A percentile compares a stretch with the other conserved stretches of the same genome.
phyloP scores from a whole-genome alignment of 2,888 invertebrate species.

The Pelosia muscerda region DNA sequence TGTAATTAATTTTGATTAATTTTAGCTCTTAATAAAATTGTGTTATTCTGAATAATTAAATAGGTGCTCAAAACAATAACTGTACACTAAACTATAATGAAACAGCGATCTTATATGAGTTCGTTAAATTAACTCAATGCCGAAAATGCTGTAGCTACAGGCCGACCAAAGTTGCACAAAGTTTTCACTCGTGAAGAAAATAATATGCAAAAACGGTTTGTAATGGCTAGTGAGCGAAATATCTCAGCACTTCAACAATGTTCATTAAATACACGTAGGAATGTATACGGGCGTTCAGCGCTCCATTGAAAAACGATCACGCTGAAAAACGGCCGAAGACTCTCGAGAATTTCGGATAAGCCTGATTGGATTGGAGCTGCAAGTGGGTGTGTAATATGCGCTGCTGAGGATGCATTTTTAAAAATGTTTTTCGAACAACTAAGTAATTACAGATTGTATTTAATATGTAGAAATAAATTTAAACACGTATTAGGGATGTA shows the following conservation, averaged over 20 bases:
- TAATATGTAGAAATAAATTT: background rate
- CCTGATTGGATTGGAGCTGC: slow-evolving; percentile 12
- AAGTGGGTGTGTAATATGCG: background rate
- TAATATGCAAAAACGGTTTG: slow-evolving; percentile 15
- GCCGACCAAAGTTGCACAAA: background rate
- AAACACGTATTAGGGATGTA: background rate
- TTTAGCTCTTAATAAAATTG: background rate
- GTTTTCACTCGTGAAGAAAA: background rate
- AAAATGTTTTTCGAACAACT: background rate
- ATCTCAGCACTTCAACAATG: slow-evolving; percentile 37
- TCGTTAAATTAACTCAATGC: too few relatives aligned
- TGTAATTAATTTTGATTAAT: too few relatives aligned
- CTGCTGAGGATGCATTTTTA: background rate
- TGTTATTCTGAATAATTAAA: too few relatives aligned
- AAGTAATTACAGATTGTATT: background rate
- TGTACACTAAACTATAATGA: too few relatives aligned
- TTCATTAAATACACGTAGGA: slow-evolving; percentile 38
- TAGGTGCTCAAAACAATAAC: too few relatives aligned
- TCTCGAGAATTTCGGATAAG: slow-evolving; percentile 7
- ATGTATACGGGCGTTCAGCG: slow-evolving; percentile 20
- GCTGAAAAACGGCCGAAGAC: slow-evolving; percentile 14
- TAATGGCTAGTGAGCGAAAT: slow-evolving; percentile 22
- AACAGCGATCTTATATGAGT: too few relatives aligned
- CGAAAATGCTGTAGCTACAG: background rate
- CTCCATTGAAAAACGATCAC: slow-evolving; percentile 18